phyloP scores from a whole-genome alignment of 2,113 vertebrate species.

The Capra hircus region DNA sequence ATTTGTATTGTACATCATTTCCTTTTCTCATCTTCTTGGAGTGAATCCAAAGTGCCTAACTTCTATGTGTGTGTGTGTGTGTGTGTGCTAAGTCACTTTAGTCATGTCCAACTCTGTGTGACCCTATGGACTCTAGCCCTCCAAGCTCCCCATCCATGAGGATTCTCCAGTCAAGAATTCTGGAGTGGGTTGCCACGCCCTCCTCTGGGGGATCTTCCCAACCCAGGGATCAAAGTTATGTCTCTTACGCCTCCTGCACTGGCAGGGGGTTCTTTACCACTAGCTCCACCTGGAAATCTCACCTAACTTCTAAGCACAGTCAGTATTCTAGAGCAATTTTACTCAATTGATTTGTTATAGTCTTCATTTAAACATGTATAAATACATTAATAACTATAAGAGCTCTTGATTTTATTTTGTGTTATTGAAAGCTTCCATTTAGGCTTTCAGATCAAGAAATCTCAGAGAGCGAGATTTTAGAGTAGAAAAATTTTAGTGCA shows the following conservation, averaged over 20 bases:
- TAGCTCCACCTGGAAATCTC: background rate
- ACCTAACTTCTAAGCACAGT: background rate
- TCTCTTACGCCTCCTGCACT: background rate
- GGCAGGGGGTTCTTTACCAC: background rate
- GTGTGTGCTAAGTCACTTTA: background rate
- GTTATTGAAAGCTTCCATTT: background rate
- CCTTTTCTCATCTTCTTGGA: background rate
- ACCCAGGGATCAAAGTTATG: background rate
- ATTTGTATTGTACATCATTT: background rate
- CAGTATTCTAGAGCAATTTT: background rate
- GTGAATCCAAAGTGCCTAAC: background rate
- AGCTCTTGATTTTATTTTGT: conserved; percentile 27
- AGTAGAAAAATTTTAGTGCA: background rate
- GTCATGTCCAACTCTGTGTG: background rate
- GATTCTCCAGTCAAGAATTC: background rate
- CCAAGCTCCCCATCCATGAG: background rate
- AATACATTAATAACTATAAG: conserved; percentile 2
- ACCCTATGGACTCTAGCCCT: background rate
- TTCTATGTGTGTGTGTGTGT: background rate
- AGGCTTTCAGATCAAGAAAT: background rate
- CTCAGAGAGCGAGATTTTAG: background rate
- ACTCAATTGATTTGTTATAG: background rate
- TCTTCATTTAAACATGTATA: conserved; percentile 16
- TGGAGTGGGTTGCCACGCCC: background rate
- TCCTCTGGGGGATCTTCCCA: background rate